phyloP scores from a whole-genome alignment of 2,797 vertebrate species.

The Neomorphus geoffroyi region DNA sequence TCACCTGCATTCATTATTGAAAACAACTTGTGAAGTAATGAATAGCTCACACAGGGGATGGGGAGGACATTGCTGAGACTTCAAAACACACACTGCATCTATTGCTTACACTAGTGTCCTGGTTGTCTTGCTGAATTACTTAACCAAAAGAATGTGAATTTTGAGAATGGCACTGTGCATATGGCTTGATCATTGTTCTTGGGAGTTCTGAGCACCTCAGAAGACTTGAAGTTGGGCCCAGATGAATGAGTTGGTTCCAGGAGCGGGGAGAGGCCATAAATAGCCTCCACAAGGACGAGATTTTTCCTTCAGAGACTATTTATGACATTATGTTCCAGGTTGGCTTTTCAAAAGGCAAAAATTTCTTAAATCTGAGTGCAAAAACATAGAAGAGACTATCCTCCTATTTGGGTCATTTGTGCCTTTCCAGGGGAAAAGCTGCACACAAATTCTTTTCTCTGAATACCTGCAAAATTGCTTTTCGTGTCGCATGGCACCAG shows the following conservation, averaged over 20 bases:
- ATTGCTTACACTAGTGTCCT: background rate
- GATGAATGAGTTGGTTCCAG: background rate
- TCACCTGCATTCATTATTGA: background rate
- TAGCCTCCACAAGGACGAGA: background rate
- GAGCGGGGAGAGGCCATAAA: background rate
- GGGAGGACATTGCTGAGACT: background rate
- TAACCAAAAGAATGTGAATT: background rate
- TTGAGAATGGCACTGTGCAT: background rate
- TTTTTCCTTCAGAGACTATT: background rate
- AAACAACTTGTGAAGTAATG: background rate
- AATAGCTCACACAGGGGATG: background rate
- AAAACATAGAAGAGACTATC: background rate
- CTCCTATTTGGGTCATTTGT: background rate
- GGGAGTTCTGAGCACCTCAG: background rate
- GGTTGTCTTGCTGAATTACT: background rate
- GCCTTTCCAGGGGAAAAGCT: background rate
- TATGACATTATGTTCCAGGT: background rate
- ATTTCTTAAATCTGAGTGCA: background rate
- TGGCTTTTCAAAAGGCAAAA: background rate
- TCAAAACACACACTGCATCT: background rate
- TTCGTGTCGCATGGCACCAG: rapidly evolving
- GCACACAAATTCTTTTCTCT: background rate
- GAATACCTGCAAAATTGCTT: background rate
- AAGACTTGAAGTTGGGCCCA: slow-evolving; percentile 10
- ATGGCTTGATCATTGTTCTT: background rate